Evolutionary conservation across 2,888 invertebrate genomes (phyloP), one percentile per base, ranked within the genome.

Genomic region (Tromatobia lineatoria): DNA sequence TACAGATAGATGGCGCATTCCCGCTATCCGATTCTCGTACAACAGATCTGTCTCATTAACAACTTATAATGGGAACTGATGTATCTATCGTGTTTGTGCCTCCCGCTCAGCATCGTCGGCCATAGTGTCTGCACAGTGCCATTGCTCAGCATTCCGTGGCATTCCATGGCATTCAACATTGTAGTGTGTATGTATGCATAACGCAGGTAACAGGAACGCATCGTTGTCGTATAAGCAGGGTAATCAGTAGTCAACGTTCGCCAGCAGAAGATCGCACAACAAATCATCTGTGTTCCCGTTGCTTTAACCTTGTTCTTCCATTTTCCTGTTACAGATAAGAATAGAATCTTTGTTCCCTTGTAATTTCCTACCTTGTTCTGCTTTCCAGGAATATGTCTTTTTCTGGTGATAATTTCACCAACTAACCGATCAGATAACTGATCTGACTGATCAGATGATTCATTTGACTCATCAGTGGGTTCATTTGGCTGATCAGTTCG

Each of bases 21-120:
- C 25, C 45, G 73, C 67, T 77, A 89, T 87, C 70, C 77, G 86
- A 85, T 85, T 86, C 88, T 79, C 87, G 88, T 85, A 88, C 85
- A 88, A 87, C 88, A 89, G 90, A 90, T 91, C 90, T 89, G 89
- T 91, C 93, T 93, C 93, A 93, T 93, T 93, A 93, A 92, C 90
- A 91, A 91, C 88, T 91, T 89, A 89, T 90, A 91, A 91, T 92
- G 89, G 81, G 90, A 90, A 90, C 88, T 88, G 90, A 89, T 88
- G 88, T 84, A 88, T 88, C 86, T 87, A 89, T 89, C 82, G 88
- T 78, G 54, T 76, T 34, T 50, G 57, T 34, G 34, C 50, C 52
- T 52, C 73, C 23, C 23, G 61, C 18, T 47, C 50, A 73, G 2
- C 7, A 34, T 80, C 54, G 11, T 29, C 52, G 38, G 13, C 29